These are phyloP conservation scores for Poeciliopsis prolifica DNA, from an alignment of 2,113 vertebrate species.

Conservation along the genomic window DNA sequence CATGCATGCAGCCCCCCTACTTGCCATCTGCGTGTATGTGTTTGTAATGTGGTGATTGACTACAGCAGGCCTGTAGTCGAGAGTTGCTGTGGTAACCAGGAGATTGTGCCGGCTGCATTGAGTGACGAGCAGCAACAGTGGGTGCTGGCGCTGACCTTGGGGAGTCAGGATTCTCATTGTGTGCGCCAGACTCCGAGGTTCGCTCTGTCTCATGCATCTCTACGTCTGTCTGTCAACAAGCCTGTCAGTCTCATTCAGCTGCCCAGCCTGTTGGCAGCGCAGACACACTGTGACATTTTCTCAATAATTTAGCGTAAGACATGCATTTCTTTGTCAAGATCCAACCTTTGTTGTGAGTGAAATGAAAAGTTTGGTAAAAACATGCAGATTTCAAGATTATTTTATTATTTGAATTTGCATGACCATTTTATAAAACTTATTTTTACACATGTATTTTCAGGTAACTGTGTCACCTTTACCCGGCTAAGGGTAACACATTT, in stretches of 20 bases:
- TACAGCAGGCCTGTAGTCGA: conserved; percentile 42
- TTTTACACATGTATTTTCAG: no score
- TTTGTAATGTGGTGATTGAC: conserved; percentile 54
- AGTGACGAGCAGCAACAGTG: conserved; percentile 53
- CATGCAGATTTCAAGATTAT: background rate
- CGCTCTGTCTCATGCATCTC: conserved; percentile 22
- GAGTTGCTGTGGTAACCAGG: conserved; percentile 76
- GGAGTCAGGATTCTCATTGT: conserved; percentile 56
- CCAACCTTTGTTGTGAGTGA: background rate
- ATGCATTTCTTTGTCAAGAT: background rate
- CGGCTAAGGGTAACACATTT: no score
- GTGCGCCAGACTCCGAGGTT: conserved; percentile 32
- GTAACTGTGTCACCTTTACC: no score
- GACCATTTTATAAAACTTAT: background rate
- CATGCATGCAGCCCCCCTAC: conserved; percentile 21
- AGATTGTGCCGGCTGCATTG: conserved; percentile 43
- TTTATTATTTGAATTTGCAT: background rate
- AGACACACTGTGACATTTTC: background rate
- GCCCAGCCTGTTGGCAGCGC: background rate
- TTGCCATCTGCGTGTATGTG: conserved; percentile 49
- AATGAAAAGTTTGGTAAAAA: background rate
- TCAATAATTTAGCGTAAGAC: background rate
- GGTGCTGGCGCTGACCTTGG: conserved; percentile 70
- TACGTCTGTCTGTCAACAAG: background rate
- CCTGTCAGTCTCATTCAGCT: background rate